Base-by-base conservation (phyloP, 2,797 vertebrate species). In the Esox masquinongy region DNA sequence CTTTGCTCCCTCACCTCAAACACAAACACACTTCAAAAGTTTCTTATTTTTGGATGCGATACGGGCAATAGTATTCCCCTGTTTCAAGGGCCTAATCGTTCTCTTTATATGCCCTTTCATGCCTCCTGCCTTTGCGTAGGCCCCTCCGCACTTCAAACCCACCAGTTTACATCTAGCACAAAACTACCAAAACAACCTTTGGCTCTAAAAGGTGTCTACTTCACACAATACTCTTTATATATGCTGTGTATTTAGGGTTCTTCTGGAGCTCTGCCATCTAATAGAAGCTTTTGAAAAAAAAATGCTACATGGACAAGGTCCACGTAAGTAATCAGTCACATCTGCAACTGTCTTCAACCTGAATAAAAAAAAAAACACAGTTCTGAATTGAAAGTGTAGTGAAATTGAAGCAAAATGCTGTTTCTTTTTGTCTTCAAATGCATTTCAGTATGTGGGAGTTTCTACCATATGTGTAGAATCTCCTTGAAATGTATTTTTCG, bases 1-100 rank as follows among this genome's bases (percentile, higher is more conserved):
- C 91, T 93, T 91, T 92, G 91, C 92, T 91, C 89, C 84, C 50
- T 88, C 80, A 86, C 88, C 91, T 90, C 86, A 88, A 90, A 92
- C 88, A 85, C 84, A 91, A 90, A 88, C 87, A 85, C 86, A 88
- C 90, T 90, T 91, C 85, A 91, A 90, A 91, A 85, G 88, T 79
- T 77, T 84, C 82, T 85, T 91, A 89, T 91, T 90, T 91, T 87
- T 88, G 90, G 88, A 91, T 88, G 87, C 85, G 81, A 87, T 90
- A 80, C 83, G 88, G 84, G 81, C 85, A 73, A 73, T 72, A 47
- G 77, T 83, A 87, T 73, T 83, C 86, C 80, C 82, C 76, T 79
- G 73, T 90, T 91, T 90, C 87, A 87, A 88, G 85, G 89, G 86
- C 85, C 85, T 88, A 85, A 91, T 83, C 75, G 68, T 82, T 88